Evolutionary conservation across 2,888 invertebrate species (phyloP), one percentile per base, ranked within the genome.

Genomic region (Lysandra bellargus): DNA sequence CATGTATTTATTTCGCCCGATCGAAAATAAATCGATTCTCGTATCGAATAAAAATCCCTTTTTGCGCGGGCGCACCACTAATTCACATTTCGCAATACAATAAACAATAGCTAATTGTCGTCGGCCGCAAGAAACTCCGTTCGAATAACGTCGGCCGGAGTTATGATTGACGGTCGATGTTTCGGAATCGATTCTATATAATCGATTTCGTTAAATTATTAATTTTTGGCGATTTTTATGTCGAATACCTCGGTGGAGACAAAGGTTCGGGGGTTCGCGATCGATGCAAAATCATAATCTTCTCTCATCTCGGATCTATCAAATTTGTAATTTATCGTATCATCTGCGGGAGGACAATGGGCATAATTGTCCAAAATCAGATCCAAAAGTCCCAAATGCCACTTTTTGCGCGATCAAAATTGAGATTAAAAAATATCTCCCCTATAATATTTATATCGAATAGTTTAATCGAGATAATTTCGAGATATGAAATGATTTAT

Each of bases 151-250:
- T 69, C 79, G 37, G 44, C 78, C 85, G 85, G 87, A 84, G 83
- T 90, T 93, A 93, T 93, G 93, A 94, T 93, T 91, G 92, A 93
- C 91, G 92, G 84, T 83, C 88, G 88, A 90, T 90, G 90, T 89
- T 86, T 87, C 85, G 85, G 85, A 88, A 89, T 86, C 85, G 90
- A 91, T 64, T 64, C 30, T 64, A 64, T 75, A 91, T 92, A 89
- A 89, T 89, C 88, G 89, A 88, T 87, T 87, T 84, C 82, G 83
- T 83, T 84, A 83, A 86, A 91, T 91, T 87, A 89, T 91, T 90
- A 88, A 90, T 92, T 90, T 76, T 49, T n/a, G 53, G 23, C 33
- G 49, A 57, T 76, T 53, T 53, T 57, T 76, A 33, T 76, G 30
- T 23, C 76, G 76, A 76, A 76, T 76, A n/a, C 12, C 76, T 57